Evolutionary conservation across 92 coral and sea anemone species (phyloP).

Genomic region (Bergia puertoricense): DNA sequence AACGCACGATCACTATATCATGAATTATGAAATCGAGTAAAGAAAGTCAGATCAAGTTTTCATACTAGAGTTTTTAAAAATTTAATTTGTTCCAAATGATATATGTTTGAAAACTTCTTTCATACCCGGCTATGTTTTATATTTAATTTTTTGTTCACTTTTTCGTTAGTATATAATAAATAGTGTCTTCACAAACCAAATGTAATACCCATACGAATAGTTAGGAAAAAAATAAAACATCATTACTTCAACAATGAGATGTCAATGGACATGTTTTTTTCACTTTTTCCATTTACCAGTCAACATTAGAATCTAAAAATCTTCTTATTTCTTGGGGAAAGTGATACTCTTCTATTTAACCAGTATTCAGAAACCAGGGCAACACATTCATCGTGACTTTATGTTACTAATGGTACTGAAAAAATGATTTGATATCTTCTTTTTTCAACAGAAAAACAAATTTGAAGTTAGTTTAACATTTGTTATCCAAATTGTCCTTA

Average conservation of each 20-base stretch:
- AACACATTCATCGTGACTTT: too few relatives aligned
- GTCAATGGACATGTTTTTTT: background rate
- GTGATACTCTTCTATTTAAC: too few relatives aligned
- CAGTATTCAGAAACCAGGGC: too few relatives aligned
- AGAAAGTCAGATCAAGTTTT: too few relatives aligned
- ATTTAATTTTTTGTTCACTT: background rate
- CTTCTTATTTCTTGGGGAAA: too few relatives aligned
- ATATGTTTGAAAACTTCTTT: too few relatives aligned
- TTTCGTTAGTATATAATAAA: background rate
- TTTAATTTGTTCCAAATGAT: background rate
- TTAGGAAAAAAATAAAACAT: background rate
- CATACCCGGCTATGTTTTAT: background rate
- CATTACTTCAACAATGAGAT: background rate
- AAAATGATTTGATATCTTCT: too few relatives aligned
- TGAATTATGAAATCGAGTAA: background rate
- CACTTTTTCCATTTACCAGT: background rate
- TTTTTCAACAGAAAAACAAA: too few relatives aligned
- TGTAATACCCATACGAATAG: background rate
- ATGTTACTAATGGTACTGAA: too few relatives aligned
- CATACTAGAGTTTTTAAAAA: background rate
- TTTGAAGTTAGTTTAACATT: too few relatives aligned
- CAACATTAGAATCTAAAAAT: too few relatives aligned
- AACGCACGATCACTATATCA: background rate
- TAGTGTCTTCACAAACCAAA: background rate
- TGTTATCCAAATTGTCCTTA: too few relatives aligned